A percentile compares a stretch with the other conserved stretches of the same genome.
Conservation (phyloP, 2,797 vertebrate genomes). For the Babyrousa celebensis region DNA sequence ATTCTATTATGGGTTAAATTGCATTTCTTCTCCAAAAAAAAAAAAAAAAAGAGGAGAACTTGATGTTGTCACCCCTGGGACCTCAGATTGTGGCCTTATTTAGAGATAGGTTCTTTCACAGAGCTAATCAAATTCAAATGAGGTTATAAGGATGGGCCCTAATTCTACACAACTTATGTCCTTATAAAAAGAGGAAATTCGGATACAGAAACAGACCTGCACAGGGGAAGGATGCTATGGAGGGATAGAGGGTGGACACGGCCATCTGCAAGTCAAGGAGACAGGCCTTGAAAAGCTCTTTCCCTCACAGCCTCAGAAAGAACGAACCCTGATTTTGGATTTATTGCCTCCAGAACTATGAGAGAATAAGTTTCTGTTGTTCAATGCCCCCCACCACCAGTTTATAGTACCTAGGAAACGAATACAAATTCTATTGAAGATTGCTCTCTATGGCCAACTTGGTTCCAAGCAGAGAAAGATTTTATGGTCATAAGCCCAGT, state of each 20-base stretch:
- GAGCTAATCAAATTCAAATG: neutral
- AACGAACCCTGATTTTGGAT: neutral
- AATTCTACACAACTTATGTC: neutral
- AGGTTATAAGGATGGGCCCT: neutral
- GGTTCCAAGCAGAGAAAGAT: slow-evolving; percentile 17
- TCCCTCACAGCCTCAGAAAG: neutral
- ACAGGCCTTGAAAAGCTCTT: too few species aligned
- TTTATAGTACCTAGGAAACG: neutral
- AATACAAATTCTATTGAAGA: neutral
- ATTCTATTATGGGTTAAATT: neutral
- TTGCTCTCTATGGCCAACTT: neutral
- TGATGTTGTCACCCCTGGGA: neutral
- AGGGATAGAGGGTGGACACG: neutral
- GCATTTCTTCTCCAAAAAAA: neutral
- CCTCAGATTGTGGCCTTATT: neutral
- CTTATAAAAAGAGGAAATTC: neutral
- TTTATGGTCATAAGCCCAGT: neutral
- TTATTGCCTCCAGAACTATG: neutral
- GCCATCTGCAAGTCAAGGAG: neutral
- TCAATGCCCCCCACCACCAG: neutral
- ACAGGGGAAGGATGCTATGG: neutral
- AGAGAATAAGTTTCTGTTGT: neutral
- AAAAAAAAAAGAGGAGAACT: neutral
- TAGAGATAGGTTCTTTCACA: neutral
- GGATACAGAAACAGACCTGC: neutral